These are phyloP conservation scores for Tenthredo amoena DNA, from an alignment of 2,888 invertebrate genomes.

Conservation along the genomic window DNA sequence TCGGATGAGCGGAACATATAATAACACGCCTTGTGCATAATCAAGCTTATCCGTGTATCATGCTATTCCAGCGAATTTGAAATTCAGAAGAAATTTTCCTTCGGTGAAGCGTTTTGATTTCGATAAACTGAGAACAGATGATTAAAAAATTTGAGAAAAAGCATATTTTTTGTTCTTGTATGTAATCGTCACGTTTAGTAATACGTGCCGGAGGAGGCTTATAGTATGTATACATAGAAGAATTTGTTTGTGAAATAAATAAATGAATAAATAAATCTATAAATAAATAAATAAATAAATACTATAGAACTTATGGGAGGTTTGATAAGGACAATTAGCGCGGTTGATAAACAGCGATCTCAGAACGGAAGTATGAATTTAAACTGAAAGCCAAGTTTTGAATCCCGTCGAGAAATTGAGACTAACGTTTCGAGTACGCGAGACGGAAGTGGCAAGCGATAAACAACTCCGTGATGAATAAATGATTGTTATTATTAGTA, in stretches of 20 bases:
- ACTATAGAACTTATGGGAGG: neutral
- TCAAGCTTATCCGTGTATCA: neutral
- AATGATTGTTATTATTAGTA: neutral
- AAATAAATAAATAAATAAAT: neutral
- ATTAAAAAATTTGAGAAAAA: too few species aligned
- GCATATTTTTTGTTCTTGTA: too few species aligned
- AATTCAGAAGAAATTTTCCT: too few species aligned
- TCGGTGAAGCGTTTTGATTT: too few species aligned
- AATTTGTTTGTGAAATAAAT: neutral
- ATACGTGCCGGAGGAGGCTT: neutral
- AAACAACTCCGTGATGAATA: neutral
- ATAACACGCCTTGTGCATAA: neutral
- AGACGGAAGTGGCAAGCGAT: constrained; percentile 10
- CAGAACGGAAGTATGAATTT: constrained; percentile 11
- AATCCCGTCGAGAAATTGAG: neutral
- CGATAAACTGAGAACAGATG: too few species aligned
- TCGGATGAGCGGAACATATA: neutral
- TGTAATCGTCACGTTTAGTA: too few species aligned
- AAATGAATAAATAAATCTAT: neutral
- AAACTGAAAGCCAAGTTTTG: neutral
- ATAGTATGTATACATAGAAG: neutral
- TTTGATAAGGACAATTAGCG: constrained; percentile 26
- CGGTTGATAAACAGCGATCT: constrained; percentile 22
- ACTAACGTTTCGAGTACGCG: neutral
- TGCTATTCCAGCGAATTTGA: neutral